Conservation (phyloP, 2,797 vertebrate genomes). For the Crax fasciolata region DNA sequence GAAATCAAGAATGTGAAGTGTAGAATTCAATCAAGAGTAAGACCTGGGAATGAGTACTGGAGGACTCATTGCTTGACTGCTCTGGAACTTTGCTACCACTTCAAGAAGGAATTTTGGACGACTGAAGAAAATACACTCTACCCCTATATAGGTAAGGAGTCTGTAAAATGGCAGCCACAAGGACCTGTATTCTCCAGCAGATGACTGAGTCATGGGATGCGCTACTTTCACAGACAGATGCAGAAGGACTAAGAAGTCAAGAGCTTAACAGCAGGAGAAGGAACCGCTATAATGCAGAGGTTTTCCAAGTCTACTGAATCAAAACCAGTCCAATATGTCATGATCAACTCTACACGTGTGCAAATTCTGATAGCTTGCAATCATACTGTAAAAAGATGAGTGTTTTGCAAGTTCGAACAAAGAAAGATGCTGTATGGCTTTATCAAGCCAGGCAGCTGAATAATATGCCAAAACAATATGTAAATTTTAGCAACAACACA, state of each 20-base stretch:
- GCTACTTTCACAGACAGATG: neutral
- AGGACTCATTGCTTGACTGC: neutral
- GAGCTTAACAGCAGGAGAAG: neutral
- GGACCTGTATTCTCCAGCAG: neutral
- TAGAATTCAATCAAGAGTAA: neutral
- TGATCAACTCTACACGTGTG: neutral
- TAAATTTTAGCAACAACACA: conserved; percentile 1
- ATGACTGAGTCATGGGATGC: neutral
- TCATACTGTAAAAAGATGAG: neutral
- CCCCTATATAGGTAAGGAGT: neutral
- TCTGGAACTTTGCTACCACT: neutral
- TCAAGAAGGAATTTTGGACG: neutral
- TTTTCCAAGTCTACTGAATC: neutral
- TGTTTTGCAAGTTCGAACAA: neutral
- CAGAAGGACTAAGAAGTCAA: neutral
- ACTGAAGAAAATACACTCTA: neutral
- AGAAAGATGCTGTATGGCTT: neutral
- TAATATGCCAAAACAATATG: neutral
- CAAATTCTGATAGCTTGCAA: neutral
- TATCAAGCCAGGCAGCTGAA: neutral
- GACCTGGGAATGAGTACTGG: neutral
- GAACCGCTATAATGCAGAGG: neutral
- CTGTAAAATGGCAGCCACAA: neutral
- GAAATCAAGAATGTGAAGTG: neutral
- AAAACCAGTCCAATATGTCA: neutral